Conservation (phyloP, 2,113 vertebrate species). For the rabbit (Oryctolagus cuniculus) region DNA sequence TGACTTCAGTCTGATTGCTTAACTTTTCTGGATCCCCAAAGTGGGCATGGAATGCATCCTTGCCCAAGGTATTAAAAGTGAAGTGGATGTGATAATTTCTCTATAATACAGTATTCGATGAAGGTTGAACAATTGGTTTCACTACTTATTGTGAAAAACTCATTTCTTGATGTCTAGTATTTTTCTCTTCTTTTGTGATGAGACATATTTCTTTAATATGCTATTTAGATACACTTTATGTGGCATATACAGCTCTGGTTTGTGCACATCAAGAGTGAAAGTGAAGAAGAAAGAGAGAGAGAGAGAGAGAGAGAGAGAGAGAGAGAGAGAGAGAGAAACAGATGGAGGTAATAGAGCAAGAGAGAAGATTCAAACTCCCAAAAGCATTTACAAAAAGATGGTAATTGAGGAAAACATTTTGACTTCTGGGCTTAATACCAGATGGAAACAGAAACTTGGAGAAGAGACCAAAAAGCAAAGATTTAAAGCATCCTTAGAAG, state of each 20-base stretch:
- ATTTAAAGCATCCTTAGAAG: constrained; percentile 30
- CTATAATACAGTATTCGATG: neutral
- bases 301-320: neutral
- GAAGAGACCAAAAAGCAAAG: neutral
- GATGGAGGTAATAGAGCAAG: neutral
- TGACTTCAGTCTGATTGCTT: neutral
- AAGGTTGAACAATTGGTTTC: neutral
- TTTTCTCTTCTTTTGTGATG: neutral
- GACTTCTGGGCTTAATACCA: constrained; percentile 30
- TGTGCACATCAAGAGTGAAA: neutral
- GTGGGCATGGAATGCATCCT: neutral
- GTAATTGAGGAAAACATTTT: neutral
- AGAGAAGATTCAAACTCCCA: neutral
- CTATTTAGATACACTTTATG: neutral
- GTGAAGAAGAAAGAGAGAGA: no score
- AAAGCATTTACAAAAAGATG: neutral
- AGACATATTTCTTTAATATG: neutral
- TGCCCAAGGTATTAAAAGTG: constrained; percentile 26
- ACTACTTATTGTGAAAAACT: constrained; percentile 15
- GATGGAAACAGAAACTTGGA: constrained; percentile 8
- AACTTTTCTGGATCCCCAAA: neutral
- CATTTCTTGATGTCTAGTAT: neutral
- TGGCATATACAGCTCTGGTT: neutral
- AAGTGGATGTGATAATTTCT: constrained; percentile 33
- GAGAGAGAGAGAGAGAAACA: neutral